Evolutionary conservation across 2,797 vertebrate species (phyloP), one percentile per base, ranked within the genome.

Genomic region (Chloroceryle inda): DNA sequence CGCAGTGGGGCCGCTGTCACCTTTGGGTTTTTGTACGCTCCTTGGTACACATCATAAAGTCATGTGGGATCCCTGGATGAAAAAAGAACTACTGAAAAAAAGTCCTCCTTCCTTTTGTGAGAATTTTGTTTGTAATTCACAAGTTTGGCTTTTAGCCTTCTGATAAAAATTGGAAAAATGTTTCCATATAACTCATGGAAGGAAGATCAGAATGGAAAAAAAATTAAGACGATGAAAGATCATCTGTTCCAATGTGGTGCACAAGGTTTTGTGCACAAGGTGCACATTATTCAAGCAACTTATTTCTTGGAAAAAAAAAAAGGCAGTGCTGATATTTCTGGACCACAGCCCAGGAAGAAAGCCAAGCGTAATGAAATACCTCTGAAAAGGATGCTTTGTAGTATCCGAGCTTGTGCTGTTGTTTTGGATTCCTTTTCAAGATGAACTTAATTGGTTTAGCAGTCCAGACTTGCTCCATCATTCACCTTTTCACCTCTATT

Each of bases 311-410:
- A 22, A 67, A 40, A 89, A 67, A 40, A 89, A 67, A 12, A 50
- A 73, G 37, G 13, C 66, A 74, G 24, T 3, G 3, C 72, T 83
- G 50, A 35, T 92, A 49, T 77, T 93, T 69, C 78, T 94, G 88
- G 78, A 78, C 64, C 10, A 62, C 37, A 59, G 88, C 53, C 78
- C 35, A 61, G 88, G 72, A 85, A 87, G 75, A 92, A 92, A 94
- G 75, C 67, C 59, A 71, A 61, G 47, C 42, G 67, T 61, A 93
- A 92, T 80, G 75, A 76, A 92, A 92, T 88, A n/a, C 31, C 33
- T 89, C 80, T 89, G 93, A 38, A 88, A 94, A 95, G 50, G 71
- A 85, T 56, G 52, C 71, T 89, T 80, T 85, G 77, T 77, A 27
- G 21, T 31, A 49, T 78, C 64, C 2, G 2, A 89, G 71, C 74